Evolutionary conservation across 2,888 invertebrate genomes (phyloP).

Genomic region (Himalopsyche japonica): DNA sequence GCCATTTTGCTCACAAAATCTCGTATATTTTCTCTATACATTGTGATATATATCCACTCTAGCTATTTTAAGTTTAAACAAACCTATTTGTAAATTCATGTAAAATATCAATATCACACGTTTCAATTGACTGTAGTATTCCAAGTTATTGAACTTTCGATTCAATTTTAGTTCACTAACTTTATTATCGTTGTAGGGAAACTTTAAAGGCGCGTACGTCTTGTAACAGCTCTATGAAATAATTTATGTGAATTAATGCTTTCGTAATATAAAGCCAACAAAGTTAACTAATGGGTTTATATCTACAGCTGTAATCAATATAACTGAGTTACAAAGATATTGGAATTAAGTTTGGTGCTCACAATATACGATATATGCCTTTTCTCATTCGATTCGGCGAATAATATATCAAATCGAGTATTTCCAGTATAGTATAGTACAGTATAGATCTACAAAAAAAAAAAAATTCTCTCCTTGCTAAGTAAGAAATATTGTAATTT

Average conservation of each 20-base stretch:
- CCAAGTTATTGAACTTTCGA: neutral
- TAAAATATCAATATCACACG: constrained; percentile 1
- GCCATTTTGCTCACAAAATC: too few relatives aligned
- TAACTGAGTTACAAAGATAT: neutral
- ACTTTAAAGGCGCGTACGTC: neutral
- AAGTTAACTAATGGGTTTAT: neutral
- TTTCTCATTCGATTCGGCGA: neutral
- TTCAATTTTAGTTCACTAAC: constrained; percentile 16
- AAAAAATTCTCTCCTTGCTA: too few relatives aligned
- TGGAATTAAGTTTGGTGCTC: neutral
- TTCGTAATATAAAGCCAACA: neutral
- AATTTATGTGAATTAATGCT: neutral
- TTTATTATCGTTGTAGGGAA: neutral
- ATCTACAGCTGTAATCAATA: neutral
- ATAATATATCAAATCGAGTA: too few relatives aligned
- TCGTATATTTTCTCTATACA: too few relatives aligned
- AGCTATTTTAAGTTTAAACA: neutral
- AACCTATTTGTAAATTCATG: constrained; percentile 32
- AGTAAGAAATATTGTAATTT: too few relatives aligned
- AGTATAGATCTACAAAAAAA: too few relatives aligned
- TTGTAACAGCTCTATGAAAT: neutral
- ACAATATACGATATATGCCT: neutral
- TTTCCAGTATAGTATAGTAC: too few relatives aligned
- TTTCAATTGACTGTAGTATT: neutral
- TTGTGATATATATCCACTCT: neutral